Percentiles rank a stretch among this genome's conserved stretches.
Conservation (phyloP, 2,797 vertebrate genomes). For the Channa striata region DNA sequence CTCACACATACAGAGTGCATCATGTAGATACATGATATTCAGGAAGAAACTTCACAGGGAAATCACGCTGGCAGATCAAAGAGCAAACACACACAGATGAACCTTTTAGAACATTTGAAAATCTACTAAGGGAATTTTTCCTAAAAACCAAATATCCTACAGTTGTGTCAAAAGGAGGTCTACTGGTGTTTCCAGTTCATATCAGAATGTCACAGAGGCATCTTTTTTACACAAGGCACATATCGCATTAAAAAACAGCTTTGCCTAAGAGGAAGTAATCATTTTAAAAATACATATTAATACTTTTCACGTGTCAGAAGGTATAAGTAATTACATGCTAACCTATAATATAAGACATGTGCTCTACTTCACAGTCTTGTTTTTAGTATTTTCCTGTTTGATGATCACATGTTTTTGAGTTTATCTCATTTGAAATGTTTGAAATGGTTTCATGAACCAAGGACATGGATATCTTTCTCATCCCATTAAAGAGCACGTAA, state of each 20-base stretch:
- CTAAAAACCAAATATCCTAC: constrained; percentile 58
- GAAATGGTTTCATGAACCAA: constrained; percentile 51
- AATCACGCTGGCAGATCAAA: constrained; percentile 71
- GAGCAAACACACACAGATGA: constrained; percentile 44
- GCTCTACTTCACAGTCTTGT: constrained; percentile 15
- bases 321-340: constrained; percentile 40
- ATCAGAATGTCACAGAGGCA: constrained; percentile 46
- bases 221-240: constrained; percentile 7
- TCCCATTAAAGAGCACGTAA: constrained; percentile 71
- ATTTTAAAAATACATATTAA: constrained; percentile 29
- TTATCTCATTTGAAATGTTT: constrained; percentile 50
- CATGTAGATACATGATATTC: constrained; percentile 48
- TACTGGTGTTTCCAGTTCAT: constrained; percentile 60
- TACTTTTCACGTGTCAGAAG: constrained; percentile 49
- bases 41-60: constrained; percentile 48
- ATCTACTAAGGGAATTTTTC: constrained; percentile 59
- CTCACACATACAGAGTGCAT: not conserved
- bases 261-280: constrained; percentile 3
- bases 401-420: constrained; percentile 56
- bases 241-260: constrained; percentile 39
- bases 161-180: constrained; percentile 60
- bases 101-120: constrained; percentile 67
- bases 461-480: constrained; percentile 50
- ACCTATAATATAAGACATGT: constrained; percentile 4
- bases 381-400: constrained; percentile 42